These are phyloP conservation scores for Hemithea aestivaria DNA, from an alignment of 2,888 invertebrate species.

Conservation along the genomic window DNA sequence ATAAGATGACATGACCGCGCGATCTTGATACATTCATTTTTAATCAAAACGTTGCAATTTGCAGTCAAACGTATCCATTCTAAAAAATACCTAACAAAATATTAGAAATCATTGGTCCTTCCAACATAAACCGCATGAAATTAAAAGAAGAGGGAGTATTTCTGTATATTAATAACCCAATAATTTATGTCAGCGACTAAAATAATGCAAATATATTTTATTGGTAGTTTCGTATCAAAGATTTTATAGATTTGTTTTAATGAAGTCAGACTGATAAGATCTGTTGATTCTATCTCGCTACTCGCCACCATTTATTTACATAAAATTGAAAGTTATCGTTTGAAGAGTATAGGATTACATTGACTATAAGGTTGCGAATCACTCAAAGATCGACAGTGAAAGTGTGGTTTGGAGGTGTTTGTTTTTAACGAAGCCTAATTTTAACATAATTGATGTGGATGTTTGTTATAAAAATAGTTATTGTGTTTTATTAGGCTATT, in stretches of 20 bases:
- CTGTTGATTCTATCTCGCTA: slow-evolving; percentile 11
- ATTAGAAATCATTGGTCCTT: too few species aligned
- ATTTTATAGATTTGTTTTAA: slow-evolving; percentile 11
- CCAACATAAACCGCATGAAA: too few species aligned
- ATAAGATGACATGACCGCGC: slow-evolving; percentile 29
- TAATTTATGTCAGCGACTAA: not conserved
- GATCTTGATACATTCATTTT: slow-evolving; percentile 44
- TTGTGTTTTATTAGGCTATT: too few species aligned
- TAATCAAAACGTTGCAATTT: too few species aligned
- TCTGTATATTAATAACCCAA: too few species aligned
- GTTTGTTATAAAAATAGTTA: too few species aligned
- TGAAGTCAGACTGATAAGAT: slow-evolving; percentile 10
- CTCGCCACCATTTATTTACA: slow-evolving; percentile 13
- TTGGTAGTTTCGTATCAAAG: not conserved
- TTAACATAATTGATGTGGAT: too few species aligned
- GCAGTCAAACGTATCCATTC: too few species aligned
- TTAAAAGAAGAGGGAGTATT: too few species aligned
- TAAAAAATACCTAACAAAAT: too few species aligned
- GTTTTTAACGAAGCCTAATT: too few species aligned
- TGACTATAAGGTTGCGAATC: slow-evolving; percentile 11
- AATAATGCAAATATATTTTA: slow-evolving; percentile 4
- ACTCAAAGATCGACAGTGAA: slow-evolving; percentile 10
- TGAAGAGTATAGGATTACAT: slow-evolving; percentile 5
- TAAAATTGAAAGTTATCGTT: slow-evolving; percentile 16
- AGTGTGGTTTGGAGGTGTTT: slow-evolving; percentile 4